Evolutionary conservation across 37 sponge, comb jelly and placozoan genomes (phyloP).

Genomic region (Mnemiopsis leidyi): DNA sequence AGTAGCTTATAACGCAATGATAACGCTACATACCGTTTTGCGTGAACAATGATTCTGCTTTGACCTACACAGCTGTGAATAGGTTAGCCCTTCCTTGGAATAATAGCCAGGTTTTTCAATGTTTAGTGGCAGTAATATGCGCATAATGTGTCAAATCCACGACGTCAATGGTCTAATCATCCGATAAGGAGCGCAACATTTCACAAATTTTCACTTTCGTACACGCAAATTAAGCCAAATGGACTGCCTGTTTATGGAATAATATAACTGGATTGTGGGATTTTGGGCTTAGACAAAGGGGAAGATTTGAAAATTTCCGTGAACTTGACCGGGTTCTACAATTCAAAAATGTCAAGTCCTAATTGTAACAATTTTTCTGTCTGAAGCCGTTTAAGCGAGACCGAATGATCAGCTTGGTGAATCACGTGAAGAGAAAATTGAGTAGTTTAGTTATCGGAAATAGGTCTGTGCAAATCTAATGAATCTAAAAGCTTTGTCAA

Average conservation of each 20-base stretch:
- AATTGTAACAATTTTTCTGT: not conserved
- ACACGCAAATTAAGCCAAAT: not conserved
- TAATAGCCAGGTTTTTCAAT: not conserved
- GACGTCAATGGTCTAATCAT: not conserved
- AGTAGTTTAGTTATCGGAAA: no score
- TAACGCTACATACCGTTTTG: not conserved
- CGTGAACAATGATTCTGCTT: not conserved
- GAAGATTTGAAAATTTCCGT: no score
- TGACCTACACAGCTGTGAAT: not conserved
- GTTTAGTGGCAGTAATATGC: not conserved
- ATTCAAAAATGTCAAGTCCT: not conserved
- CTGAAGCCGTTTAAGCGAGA: not conserved
- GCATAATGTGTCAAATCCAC: not conserved
- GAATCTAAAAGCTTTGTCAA: no score
- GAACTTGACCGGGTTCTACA: no score
- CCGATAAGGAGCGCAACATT: not conserved
- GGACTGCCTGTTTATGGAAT: not conserved
- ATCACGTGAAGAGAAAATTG: not conserved
- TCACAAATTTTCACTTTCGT: not conserved
- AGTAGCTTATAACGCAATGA: not conserved
- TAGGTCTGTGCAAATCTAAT: no score
- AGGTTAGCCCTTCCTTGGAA: not conserved
- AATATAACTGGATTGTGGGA: no score
- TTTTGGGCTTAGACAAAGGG: no score
- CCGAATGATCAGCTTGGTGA: not conserved